Percentiles rank a stretch among this genome's conserved stretches.
Conservation (phyloP, 1,140 invertebrate species). For the Pseudomyrmex cubaensis region DNA sequence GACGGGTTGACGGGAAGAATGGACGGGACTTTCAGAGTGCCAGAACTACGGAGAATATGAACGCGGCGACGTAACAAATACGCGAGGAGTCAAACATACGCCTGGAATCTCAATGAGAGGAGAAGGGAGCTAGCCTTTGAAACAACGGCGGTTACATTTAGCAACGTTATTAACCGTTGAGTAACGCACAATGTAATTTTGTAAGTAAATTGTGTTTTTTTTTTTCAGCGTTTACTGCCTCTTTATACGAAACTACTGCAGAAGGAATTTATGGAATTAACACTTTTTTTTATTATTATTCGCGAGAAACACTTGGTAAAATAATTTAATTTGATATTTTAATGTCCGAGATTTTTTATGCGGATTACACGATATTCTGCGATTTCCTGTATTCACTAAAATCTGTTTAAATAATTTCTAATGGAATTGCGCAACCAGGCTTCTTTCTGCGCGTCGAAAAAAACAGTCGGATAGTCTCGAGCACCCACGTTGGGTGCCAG, state of each 20-base stretch:
- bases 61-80: slow-evolving; percentile 13
- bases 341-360: neutral
- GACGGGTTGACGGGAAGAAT: slow-evolving; percentile 4
- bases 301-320: no score
- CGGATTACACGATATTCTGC: neutral
- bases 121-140: neutral
- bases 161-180: neutral
- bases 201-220: no score
- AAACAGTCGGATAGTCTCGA: neutral
- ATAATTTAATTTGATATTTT: neutral
- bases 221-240: no score
- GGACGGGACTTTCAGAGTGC: slow-evolving; percentile 36
- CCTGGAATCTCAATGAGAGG: slow-evolving; percentile 49
- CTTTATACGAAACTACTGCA: neutral
- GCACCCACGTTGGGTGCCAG: slow-evolving; percentile 12
- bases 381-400: neutral
- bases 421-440: neutral
- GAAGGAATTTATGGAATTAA: neutral
- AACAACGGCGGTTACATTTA: neutral
- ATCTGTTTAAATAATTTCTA: neutral
- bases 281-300: no score
- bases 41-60: slow-evolving; percentile 42
- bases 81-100: slow-evolving; percentile 40
- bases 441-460: neutral
- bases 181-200: no score